These are phyloP conservation scores for Lophochroa leadbeateri DNA, from an alignment of 2,113 vertebrate species.

Conservation along the genomic window DNA sequence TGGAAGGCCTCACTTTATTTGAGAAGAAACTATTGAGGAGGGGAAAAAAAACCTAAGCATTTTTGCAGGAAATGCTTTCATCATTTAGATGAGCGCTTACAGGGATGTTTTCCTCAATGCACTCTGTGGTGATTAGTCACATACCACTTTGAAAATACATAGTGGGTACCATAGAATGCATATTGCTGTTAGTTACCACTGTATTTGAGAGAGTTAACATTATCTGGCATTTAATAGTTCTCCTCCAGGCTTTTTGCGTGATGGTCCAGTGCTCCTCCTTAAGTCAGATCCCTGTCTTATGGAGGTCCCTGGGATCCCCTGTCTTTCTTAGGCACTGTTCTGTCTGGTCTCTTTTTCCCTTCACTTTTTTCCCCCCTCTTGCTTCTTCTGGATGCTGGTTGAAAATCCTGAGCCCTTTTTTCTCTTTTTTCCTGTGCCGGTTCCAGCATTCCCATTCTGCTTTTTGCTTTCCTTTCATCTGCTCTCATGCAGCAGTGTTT, in stretches of 20 bases:
- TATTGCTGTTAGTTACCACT: neutral
- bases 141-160: neutral
- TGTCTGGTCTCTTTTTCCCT: neutral
- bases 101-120: neutral
- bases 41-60: neutral
- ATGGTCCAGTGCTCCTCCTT: neutral
- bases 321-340: neutral
- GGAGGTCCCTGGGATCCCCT: neutral
- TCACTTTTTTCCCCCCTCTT: fast-evolving
- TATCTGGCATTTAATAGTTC: neutral
- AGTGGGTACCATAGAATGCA: neutral
- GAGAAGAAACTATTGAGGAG: neutral
- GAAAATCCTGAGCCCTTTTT: neutral
- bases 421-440: neutral
- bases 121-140: neutral
- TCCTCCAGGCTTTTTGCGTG: neutral
- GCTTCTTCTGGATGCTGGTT: neutral
- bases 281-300: neutral
- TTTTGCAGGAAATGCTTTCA: neutral
- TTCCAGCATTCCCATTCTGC: neutral
- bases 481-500: neutral
- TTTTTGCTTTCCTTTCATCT: neutral
- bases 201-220: neutral
- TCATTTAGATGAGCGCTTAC: neutral
- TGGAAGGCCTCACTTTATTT: neutral